phyloP scores from a whole-genome alignment of 2,888 invertebrate genomes.

The Antitype chi region DNA sequence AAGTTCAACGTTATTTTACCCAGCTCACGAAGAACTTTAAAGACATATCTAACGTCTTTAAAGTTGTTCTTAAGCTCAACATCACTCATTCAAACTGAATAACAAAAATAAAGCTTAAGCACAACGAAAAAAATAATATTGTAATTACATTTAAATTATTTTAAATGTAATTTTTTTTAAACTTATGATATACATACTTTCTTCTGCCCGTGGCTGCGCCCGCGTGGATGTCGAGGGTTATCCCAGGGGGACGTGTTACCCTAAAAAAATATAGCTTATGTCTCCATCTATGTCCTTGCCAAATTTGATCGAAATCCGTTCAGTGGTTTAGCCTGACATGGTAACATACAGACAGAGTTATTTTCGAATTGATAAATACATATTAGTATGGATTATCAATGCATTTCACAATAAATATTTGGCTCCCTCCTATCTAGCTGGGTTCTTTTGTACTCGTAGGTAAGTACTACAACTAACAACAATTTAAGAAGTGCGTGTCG shows the following conservation, averaged over 20 bases:
- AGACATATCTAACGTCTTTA: neutral
- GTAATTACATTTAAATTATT: neutral
- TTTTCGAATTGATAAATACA: no score
- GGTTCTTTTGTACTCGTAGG: neutral
- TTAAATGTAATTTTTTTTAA: neutral
- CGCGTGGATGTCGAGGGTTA: no score
- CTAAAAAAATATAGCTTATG: no score
- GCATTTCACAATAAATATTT: neutral
- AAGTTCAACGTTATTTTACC: slow-evolving; percentile 3
- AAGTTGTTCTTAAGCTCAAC: neutral
- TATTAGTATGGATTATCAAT: neutral
- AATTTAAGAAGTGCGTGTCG: slow-evolving; percentile 40
- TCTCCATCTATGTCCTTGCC: no score
- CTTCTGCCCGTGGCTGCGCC: no score
- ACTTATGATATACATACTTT: neutral
- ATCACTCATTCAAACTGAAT: neutral
- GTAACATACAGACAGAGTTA: no score
- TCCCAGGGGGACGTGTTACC: no score
- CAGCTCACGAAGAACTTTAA: neutral
- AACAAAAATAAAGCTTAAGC: neutral
- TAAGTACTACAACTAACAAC: slow-evolving; percentile 30
- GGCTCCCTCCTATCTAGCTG: slow-evolving; percentile 1
- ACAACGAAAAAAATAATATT: neutral
- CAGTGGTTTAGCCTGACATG: no score
- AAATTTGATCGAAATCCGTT: no score